Base-by-base conservation (phyloP, 1,140 invertebrate species). In the Brachystomella parvula region DNA sequence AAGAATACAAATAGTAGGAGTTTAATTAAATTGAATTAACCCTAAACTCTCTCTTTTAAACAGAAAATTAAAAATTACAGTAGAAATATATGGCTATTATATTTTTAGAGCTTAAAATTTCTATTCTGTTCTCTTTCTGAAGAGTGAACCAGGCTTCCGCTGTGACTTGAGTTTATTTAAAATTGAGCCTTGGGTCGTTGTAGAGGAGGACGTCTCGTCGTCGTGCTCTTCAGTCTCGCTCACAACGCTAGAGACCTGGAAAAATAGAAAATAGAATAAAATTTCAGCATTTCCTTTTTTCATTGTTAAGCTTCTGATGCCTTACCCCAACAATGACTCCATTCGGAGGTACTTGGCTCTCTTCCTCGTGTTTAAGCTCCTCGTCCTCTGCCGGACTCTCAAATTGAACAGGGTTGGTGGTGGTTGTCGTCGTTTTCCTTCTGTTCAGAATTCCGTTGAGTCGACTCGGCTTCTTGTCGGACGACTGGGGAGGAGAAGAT, bases 321-420 rank as follows among this genome's bases (percentile, higher is more conserved):
- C 58, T 58, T 53, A 71, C 70, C 58, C 69, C 67, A 32, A 72
- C 65, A 59, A 72, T 63, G 63, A 72, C 71, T n/a, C 67, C 71
- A 35, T 72, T 63, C 6, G 49, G 49, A 15, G 31, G 60, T 33
- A 30, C 33, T 29, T 59, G 9, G 28, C 28, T 29, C 31, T 29
- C 26, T 47, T 9, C 35, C 49, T 53, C 49, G 28, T 56, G 61
- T 39, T 67, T 59, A 65, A 28, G n/a, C 26, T 66, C 65, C 3
- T 59, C 60, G 32, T 67, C 47, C 28, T 66, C 66, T 61, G 30
- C 53, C 24, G 28, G 47, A 57, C 61, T 39, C 32, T 66, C 49
- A 26, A 21, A 28, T 26, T 60, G 63, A 62, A 63, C 49, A 24
- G 29, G 29, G 44, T 47, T 59, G 15, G 49, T 56, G 49, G 69